These are phyloP conservation scores for Drosophila miranda DNA, from an alignment of 1,140 invertebrate genomes.

Conservation along the genomic window DNA sequence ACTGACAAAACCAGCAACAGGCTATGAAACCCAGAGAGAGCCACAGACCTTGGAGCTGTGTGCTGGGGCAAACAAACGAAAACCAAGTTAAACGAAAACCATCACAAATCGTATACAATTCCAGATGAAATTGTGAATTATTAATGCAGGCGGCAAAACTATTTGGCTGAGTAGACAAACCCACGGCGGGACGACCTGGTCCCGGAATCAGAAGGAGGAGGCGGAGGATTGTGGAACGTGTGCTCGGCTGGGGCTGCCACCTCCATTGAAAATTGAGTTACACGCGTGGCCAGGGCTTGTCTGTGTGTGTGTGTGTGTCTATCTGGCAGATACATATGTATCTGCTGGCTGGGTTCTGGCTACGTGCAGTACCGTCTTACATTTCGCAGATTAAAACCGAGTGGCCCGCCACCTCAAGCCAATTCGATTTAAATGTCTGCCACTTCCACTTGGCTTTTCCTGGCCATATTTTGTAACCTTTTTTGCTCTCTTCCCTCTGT, in stretches of 20 bases:
- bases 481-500: too few relatives aligned
- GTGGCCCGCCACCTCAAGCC: conserved; percentile 65
- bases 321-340: conserved; percentile 46
- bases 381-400: conserved; percentile 71
- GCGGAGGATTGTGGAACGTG: conserved; percentile 39
- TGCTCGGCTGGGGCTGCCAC: conserved; percentile 33
- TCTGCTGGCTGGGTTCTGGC: conserved; percentile 29
- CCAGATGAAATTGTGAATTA: conserved; percentile 82
- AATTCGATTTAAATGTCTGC: conserved; percentile 80
- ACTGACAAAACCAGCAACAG: conserved; percentile 51
- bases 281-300: conserved; percentile 50
- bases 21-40: conserved; percentile 10
- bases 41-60: conserved; percentile 35
- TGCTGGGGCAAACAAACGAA: conserved; percentile 22
- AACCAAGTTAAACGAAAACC: conserved; percentile 69
- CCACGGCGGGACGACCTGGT: conserved; percentile 24
- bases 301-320: conserved; percentile 30
- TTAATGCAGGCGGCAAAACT: conserved; percentile 78
- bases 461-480: conserved; percentile 59
- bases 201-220: not conserved
- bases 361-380: conserved; percentile 55
- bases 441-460: conserved; percentile 77
- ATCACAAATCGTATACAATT: conserved; percentile 81
- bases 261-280: conserved; percentile 79
- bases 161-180: conserved; percentile 79